A percentile compares a stretch with the other conserved stretches of the same genome.
phyloP scores from a whole-genome alignment of 2,113 vertebrate species.

The Phaethon lepturus region DNA sequence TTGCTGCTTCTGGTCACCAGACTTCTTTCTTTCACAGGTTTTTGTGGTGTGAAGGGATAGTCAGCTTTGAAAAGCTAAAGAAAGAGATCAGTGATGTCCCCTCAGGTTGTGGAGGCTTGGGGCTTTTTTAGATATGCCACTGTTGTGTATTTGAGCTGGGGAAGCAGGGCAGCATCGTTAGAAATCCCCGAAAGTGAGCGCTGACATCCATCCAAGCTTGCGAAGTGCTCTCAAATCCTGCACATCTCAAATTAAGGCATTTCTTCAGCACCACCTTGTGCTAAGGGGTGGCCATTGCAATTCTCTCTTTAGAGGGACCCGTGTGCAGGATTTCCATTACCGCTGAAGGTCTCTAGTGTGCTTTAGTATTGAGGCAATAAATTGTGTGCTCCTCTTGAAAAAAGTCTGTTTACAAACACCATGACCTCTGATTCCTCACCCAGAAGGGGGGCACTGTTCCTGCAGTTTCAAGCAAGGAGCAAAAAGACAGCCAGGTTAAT shows the following conservation, averaged over 20 bases:
- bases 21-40: not conserved
- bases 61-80: not conserved
- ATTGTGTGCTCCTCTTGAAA: not conserved
- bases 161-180: not conserved
- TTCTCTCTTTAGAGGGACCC: not conserved
- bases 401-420: not conserved
- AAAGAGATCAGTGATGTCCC: not conserved
- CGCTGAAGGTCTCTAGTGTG: not conserved
- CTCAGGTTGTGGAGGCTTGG: not conserved
- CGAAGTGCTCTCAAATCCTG: fast-evolving
- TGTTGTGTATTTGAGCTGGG: not conserved
- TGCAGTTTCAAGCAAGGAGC: not conserved
- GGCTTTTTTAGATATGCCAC: not conserved
- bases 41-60: not conserved
- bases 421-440: not conserved
- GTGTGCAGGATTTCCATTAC: not conserved
- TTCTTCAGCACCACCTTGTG: slow-evolving; percentile 59
- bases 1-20: not conserved
- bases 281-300: not conserved
- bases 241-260: not conserved
- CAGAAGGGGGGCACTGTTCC: not conserved
- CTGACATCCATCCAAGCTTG: not conserved
- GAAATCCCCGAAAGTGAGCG: not conserved
- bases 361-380: not conserved
- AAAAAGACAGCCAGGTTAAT: not conserved